Conservation (phyloP, 2,888 invertebrate species). For the Eupithecia exiguata region DNA sequence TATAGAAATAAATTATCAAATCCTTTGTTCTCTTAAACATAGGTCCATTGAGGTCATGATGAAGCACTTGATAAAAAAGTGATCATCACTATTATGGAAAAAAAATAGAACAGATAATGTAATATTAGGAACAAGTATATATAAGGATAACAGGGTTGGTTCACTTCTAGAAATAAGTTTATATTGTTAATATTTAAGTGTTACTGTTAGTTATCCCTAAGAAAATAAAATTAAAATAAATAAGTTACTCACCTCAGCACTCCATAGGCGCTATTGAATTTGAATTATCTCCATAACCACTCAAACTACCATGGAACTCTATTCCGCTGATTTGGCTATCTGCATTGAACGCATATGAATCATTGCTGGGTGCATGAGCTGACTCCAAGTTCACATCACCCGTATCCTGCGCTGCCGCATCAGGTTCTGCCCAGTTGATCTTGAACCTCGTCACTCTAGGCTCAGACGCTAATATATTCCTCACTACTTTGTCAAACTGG, state of each 20-base stretch:
- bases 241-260: slow-evolving; percentile 63
- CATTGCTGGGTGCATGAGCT: slow-evolving; percentile 70
- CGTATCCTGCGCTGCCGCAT: slow-evolving; percentile 68
- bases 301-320: slow-evolving; percentile 74
- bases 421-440: slow-evolving; percentile 97
- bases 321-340: slow-evolving; percentile 77
- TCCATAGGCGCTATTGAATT: slow-evolving; percentile 86
- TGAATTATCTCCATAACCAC: slow-evolving; percentile 85
- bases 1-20: background rate
- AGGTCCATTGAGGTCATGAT: too few relatives aligned
- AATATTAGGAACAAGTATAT: too few relatives aligned
- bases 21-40: too few relatives aligned
- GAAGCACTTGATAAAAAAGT: background rate
- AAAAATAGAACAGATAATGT: background rate
- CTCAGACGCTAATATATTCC: slow-evolving; percentile 93
- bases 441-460: slow-evolving; percentile 97
- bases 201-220: too few relatives aligned
- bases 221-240: too few relatives aligned
- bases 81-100: too few relatives aligned
- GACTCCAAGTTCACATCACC: slow-evolving; percentile 71
- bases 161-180: too few relatives aligned
- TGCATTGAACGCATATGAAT: slow-evolving; percentile 75
- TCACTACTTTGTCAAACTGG: slow-evolving; percentile 94
- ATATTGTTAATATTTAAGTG: too few relatives aligned
- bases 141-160: too few relatives aligned